These are phyloP conservation scores for Agapornis roseicollis DNA, from an alignment of 2,113 vertebrate genomes.

Conservation along the genomic window DNA sequence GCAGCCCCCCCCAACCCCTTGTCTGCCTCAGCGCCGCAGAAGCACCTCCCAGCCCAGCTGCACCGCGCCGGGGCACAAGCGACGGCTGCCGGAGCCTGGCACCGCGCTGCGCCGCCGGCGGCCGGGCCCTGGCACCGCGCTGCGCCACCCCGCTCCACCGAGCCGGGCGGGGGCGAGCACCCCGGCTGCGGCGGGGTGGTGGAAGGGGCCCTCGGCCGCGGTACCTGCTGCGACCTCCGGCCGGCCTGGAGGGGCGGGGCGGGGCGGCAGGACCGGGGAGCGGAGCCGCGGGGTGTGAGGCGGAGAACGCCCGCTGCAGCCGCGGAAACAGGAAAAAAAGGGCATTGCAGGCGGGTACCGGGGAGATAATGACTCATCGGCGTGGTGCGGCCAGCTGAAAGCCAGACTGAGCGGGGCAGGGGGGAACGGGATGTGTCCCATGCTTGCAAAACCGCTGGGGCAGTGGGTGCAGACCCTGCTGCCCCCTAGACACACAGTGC, in stretches of 20 bases:
- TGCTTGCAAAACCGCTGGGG: accelerated
- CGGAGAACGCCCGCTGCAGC: accelerated
- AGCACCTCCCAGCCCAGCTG: constrained; percentile 25
- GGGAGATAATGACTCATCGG: not conserved
- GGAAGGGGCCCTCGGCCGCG: no score
- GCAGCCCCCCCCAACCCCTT: not conserved
- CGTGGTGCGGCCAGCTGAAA: accelerated
- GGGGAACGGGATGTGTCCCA: no score
- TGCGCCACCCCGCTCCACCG: not conserved
- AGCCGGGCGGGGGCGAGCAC: no score
- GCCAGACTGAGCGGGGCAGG: not conserved
- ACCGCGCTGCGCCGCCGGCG: not conserved
- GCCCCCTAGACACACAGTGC: accelerated
- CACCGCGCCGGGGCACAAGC: accelerated
- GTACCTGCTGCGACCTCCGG: not conserved
- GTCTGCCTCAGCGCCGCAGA: not conserved
- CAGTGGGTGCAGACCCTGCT: not conserved
- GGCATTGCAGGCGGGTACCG: not conserved
- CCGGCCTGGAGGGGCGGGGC: not conserved
- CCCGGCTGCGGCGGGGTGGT: not conserved
- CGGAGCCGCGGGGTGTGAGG: accelerated
- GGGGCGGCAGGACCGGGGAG: not conserved
- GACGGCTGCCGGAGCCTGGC: not conserved
- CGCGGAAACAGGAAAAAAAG: not conserved
- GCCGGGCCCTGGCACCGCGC: not conserved